A percentile compares a stretch with the other conserved stretches of the same genome.
Evolutionary conservation across 2,113 vertebrate genomes (phyloP).

Genomic region (Anoplopoma fimbria): DNA sequence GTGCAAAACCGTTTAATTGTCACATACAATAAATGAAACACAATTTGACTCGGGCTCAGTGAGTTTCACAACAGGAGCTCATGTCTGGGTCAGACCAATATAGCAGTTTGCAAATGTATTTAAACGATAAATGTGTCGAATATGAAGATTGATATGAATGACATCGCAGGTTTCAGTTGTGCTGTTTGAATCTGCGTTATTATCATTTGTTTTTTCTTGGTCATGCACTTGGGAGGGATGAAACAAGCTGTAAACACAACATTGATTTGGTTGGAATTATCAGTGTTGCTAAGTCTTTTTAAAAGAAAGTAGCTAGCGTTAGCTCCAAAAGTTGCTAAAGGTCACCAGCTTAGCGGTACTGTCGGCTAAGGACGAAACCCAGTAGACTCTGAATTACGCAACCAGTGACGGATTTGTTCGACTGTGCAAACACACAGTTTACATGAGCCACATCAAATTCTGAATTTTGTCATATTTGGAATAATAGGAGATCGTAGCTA

Average conservation of each 20-base stretch:
- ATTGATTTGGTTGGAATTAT: background rate
- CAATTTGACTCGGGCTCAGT: background rate
- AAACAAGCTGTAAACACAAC: background rate
- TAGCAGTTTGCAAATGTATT: background rate
- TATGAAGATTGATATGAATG: background rate
- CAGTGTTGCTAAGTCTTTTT: too few relatives aligned
- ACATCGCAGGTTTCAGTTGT: background rate
- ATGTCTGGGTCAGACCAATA: background rate
- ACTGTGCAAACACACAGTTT: too few relatives aligned
- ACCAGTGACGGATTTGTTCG: too few relatives aligned
- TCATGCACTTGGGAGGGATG: background rate
- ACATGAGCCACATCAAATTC: too few relatives aligned
- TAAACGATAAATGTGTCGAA: background rate
- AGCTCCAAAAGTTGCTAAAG: too few relatives aligned
- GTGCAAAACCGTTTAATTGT: constrained; percentile 1
- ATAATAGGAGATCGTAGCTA: too few relatives aligned
- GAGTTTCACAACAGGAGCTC: background rate
- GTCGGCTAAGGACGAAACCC: too few relatives aligned
- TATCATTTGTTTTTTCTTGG: background rate
- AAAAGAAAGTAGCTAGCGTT: too few relatives aligned
- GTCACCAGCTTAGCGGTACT: too few relatives aligned
- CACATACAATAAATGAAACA: constrained; percentile 7
- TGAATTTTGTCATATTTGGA: too few relatives aligned
- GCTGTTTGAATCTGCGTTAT: background rate
- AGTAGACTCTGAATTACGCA: too few relatives aligned